phyloP scores from a whole-genome alignment of 2,888 invertebrate genomes.

The Cheilosia impressa region DNA sequence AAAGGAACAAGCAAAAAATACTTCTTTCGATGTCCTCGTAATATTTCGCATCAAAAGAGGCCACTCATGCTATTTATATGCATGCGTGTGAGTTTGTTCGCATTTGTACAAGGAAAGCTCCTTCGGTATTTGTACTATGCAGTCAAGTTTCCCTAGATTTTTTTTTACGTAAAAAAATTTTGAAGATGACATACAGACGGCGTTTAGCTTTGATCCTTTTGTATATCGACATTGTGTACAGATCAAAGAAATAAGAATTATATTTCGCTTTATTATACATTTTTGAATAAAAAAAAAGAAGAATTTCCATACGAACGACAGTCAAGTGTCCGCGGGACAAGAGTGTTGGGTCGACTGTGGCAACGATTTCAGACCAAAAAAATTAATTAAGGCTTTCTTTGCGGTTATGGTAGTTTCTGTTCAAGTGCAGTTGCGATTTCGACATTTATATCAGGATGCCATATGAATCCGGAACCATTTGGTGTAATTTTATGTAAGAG shows the following conservation, averaged over 20 bases:
- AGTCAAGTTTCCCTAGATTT: conserved; percentile 26
- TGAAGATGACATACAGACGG: conserved; percentile 18
- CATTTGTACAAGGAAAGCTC: conserved; percentile 22
- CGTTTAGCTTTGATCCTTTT: conserved; percentile 70
- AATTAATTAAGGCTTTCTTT: conserved; percentile 32
- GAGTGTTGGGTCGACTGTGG: conserved; percentile 12
- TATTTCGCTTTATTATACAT: conserved; percentile 23
- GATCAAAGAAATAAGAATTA: conserved; percentile 63
- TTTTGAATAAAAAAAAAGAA: background rate
- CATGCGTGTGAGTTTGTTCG: conserved; percentile 4
- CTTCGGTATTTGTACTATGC: conserved; percentile 19
- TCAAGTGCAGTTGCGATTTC: background rate
- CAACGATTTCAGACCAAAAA: conserved; percentile 13
- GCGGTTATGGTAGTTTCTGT: background rate
- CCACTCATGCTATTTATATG: conserved; percentile 30
- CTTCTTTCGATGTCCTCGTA: conserved; percentile 28
- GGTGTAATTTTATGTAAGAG: background rate
- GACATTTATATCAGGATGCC: background rate
- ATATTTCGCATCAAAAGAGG: conserved; percentile 31
- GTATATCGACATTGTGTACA: conserved; percentile 24
- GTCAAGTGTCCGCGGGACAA: conserved; percentile 41
- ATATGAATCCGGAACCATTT: background rate
- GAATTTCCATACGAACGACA: conserved; percentile 12
- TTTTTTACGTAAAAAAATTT: conserved; percentile 1
- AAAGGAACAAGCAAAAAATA: conserved; percentile 11